Conservation (phyloP, 2,888 invertebrate species). For the Byasa hedistus region DNA sequence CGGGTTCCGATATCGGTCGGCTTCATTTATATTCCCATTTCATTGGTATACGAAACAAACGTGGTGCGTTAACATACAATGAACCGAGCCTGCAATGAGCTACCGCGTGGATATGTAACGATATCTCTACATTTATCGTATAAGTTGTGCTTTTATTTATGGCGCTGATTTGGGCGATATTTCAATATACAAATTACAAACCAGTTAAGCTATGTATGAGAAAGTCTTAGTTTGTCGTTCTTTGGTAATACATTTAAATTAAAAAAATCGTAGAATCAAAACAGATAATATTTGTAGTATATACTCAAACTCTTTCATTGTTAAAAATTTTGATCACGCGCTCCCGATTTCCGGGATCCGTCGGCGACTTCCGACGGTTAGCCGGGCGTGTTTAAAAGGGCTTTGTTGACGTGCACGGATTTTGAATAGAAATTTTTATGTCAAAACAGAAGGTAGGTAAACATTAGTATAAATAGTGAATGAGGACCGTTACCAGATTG, state of each 20-base stretch:
- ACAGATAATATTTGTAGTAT: not conserved
- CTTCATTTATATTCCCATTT: constrained; percentile 29
- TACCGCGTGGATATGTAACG: constrained; percentile 7
- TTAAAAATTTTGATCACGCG: constrained; percentile 16
- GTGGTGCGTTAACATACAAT: constrained; percentile 25
- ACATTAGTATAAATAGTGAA: too few relatives aligned
- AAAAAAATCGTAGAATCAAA: not conserved
- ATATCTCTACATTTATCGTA: constrained; percentile 11
- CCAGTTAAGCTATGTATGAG: not conserved
- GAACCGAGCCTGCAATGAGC: constrained; percentile 3
- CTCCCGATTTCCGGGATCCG: constrained; percentile 20
- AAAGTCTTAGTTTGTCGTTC: not conserved
- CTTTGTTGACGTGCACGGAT: constrained; percentile 9
- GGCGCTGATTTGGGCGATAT: not conserved
- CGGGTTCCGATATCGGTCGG: constrained; percentile 16
- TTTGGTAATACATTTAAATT: too few relatives aligned
- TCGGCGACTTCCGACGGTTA: constrained; percentile 21
- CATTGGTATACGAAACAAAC: constrained; percentile 16
- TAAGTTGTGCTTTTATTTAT: constrained; percentile 1
- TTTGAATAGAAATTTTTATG: constrained; percentile 6
- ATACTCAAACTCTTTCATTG: constrained; percentile 5
- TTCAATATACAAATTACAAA: not conserved
- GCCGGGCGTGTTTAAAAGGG: constrained; percentile 22
- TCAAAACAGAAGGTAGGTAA: not conserved
- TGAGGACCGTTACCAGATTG: too few relatives aligned